phyloP scores from a whole-genome alignment of 2,888 invertebrate species.

The Isoperla grammatica region DNA sequence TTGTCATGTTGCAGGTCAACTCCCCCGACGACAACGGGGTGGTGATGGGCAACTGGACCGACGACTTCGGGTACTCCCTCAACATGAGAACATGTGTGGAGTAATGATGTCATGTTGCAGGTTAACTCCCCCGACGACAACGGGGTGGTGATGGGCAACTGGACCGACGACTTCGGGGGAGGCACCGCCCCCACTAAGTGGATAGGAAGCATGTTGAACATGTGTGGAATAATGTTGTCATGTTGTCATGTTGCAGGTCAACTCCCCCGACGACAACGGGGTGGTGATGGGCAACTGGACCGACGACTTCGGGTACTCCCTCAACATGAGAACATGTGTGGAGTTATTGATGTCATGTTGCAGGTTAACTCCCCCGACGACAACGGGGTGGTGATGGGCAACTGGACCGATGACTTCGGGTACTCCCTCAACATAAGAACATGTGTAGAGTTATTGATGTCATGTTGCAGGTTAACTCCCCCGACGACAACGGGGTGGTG shows the following conservation, averaged over 20 bases:
- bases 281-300: conserved; percentile 85
- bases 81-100: too few relatives aligned
- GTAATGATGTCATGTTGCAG: too few relatives aligned
- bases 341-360: background rate
- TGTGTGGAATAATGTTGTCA: too few relatives aligned
- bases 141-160: conserved; percentile 81
- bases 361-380: conserved; percentile 76
- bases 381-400: conserved; percentile 77
- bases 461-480: conserved; percentile 61
- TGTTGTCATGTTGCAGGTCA: conserved; percentile 45
- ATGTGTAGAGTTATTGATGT: too few relatives aligned
- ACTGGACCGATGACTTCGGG: conserved; percentile 83
- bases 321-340: too few relatives aligned
- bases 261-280: conserved; percentile 82
- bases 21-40: conserved; percentile 83
- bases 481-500: conserved; percentile 80
- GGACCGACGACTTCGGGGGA: conserved; percentile 79
- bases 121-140: conserved; percentile 79
- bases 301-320: too few relatives aligned
- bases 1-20: conserved; percentile 49
- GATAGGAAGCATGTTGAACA: conserved; percentile 80
- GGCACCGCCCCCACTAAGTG: conserved; percentile 85
- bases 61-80: conserved; percentile 77
- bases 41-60: conserved; percentile 82
- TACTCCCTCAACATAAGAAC: too few relatives aligned